phyloP scores from a whole-genome alignment of 2,797 vertebrate genomes.

The Halcyon chelicuti region DNA sequence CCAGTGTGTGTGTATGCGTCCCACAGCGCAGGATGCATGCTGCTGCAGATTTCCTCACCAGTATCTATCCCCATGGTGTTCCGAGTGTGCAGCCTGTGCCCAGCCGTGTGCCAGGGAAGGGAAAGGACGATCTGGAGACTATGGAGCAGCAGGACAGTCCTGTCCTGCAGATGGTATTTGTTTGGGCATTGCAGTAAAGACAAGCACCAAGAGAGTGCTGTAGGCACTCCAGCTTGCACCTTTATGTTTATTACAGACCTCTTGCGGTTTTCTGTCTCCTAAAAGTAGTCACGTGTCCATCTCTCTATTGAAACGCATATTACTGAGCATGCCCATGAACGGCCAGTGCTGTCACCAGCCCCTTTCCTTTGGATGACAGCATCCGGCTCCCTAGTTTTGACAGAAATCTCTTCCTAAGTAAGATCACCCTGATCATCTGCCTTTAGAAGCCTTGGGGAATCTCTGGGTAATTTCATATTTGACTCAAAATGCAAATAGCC shows the following conservation, averaged over 20 bases:
- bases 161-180: neutral
- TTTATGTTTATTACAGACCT: conserved; percentile 44
- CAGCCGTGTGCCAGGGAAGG: neutral
- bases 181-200: neutral
- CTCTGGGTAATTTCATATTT: neutral
- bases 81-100: neutral
- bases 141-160: neutral
- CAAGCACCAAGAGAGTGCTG: neutral
- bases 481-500: conserved; percentile 55
- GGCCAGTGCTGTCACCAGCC: neutral
- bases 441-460: neutral
- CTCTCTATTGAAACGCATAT: conserved; percentile 38
- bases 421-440: neutral
- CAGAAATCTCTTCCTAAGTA: neutral
- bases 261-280: conserved; percentile 37
- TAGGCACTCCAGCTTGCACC: neutral
- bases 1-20: accelerated
- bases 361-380: neutral
- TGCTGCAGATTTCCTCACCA: neutral
- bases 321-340: neutral
- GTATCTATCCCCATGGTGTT: accelerated
- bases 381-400: neutral
- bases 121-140: neutral
- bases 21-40: accelerated
- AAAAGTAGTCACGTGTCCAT: conserved; percentile 54